Base-by-base conservation (phyloP, 2,113 vertebrate species). In the Mustela lutreola region DNA sequence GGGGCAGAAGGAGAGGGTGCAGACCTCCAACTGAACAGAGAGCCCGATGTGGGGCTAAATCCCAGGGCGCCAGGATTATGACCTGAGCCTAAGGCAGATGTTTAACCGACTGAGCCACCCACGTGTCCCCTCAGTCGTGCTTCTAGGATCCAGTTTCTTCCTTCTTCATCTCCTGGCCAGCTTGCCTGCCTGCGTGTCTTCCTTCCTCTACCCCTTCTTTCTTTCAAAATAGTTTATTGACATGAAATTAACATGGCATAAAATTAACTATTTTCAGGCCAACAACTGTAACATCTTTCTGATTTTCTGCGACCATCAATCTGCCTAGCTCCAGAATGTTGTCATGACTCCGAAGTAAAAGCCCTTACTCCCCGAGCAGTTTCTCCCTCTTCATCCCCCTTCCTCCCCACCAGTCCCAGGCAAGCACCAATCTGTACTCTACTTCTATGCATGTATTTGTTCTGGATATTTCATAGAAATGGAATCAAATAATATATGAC, bases 191-290 rank as follows among this genome's bases (percentile, higher is more conserved):
- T 36, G 21, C 22, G 28, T 79, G 21, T 12, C 36, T 75, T 10
- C 26, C 7, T 42, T 58, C n/a, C 22, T 92, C 56, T 19, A 33
- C 16, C 24, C 4, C 7, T 76, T 76, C 33, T 63, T 6, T 26
- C 31, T 88, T 79, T 31, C 31, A 75, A 79, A 91, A 33, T 78
- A 86, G 56, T 73, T 88, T 80, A 60, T 90, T 84, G 78, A 95
- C 22, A 60, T 91, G 28, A 84, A 97, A 73, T 89, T 71, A 26
- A 63, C 3, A 7, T 79, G 14, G 39, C 36, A 78, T 63, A 84
- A 79, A 79, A 50, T 58, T 48, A 84, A 62, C 39, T 28, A 91
- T 80, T 91, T 91, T 94, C 85, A 81, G 92, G 63, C 70, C 26
- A 50, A 58, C 18, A 45, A 15, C n/a, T 89, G 63, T 84, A 63